Evolutionary conservation across 2,888 invertebrate species (phyloP), one percentile per base, ranked within the genome.

Genomic region (Caradrina clavipalpis): DNA sequence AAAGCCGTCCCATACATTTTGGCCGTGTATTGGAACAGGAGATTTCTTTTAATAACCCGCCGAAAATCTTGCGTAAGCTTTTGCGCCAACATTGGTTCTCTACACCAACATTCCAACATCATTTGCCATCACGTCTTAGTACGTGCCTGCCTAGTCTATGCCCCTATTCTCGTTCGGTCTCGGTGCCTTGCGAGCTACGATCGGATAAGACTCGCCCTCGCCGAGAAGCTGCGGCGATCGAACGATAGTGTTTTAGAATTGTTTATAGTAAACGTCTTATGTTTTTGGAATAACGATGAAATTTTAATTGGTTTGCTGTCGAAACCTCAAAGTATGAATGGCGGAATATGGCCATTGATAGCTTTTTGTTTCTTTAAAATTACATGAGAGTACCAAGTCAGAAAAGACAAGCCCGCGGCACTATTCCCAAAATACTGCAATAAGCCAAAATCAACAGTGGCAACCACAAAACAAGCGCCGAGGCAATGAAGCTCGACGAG

Each of bases 221-320:
- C 47, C 26, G 77, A 78, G 73, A 68, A 80, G 71, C 77, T 62
- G 59, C 62, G 49, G 62, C 70, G 82, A 82, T 82, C 73, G 26
- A 71, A 55, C 59, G 82, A 82, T 82, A 82, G 62, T 60, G 60
- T 73, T 74, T 64, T 66, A 70, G 63, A 76, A 82, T 76, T 73
- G 84, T 81, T 70, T 83, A 70, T 75, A 63, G 62, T 67, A 77
- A 71, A 83, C 62, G 56, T 76, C 72, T 65, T 66, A 70, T 70
- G 61, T 66, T 83, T 81, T 69, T 67, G 58, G 64, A 71, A 78
- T 71, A 78, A 69, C 66, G 69, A 82, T 64, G 57, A 78, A 81
- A 70, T 74, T 83, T 83, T 81, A 82, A 83, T 82, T 81, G 70
- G 82, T 67, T 57, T 81, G 75, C 58, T 81, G 78, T 77, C 26